Conservation (phyloP, 2,113 vertebrate species). For the Falco punctatus region DNA sequence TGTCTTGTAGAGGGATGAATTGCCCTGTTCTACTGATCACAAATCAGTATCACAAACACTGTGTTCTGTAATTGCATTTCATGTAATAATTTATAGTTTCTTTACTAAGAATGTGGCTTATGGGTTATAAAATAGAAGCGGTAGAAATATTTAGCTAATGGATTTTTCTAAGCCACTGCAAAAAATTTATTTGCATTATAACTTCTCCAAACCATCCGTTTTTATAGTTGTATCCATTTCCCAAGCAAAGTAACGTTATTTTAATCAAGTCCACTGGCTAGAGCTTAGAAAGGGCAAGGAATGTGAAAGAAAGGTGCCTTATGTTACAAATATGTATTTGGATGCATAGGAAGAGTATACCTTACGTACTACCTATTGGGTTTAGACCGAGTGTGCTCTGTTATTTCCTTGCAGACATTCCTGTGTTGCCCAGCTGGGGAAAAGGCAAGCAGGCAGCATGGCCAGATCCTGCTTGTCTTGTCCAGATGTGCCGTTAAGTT, state of each 20-base stretch:
- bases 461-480: neutral
- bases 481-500: rapidly evolving
- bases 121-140: neutral
- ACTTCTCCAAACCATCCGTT: neutral
- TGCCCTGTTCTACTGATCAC: neutral
- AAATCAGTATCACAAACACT: neutral
- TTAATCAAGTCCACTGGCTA: neutral
- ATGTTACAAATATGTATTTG: neutral
- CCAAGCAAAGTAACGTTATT: neutral
- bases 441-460: neutral
- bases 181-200: neutral
- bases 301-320: neutral
- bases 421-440: neutral
- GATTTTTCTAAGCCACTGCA: neutral
- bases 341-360: neutral
- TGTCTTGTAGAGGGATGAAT: neutral
- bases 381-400: neutral
- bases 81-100: neutral
- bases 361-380: neutral
- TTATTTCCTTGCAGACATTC: neutral
- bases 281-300: neutral
- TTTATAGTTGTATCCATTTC: neutral
- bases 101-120: neutral
- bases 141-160: neutral
- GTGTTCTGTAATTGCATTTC: neutral